Evolutionary conservation across 1,140 invertebrate species (phyloP), one percentile per base, ranked within the genome.

Genomic region (Chymomyza costata): DNA sequence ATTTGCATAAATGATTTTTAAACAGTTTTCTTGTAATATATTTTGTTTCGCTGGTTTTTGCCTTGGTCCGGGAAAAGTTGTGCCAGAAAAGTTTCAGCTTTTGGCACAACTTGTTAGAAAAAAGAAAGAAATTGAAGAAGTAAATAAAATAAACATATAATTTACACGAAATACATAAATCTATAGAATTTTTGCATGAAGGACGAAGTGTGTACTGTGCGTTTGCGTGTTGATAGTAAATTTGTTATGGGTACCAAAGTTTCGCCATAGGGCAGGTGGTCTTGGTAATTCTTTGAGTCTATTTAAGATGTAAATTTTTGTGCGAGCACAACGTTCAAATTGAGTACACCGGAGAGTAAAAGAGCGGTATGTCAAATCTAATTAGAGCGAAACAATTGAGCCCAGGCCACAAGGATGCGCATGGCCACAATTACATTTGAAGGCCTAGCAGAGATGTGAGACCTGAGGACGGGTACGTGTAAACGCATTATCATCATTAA

Each of bases 401-500:
- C 8, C 21, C 8, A 25, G 8, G 21, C 21, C 21, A 5, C 21
- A 25, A 8, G 3, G 21, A 3, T 25, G 21, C n/a, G 21, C 21
- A 3, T 8, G 21, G 21, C 21, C 3, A 25, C n/a, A n/a, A n/a
- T n/a, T n/a, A n/a, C n/a, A n/a, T n/a, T n/a, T n/a, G n/a, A n/a
- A n/a, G n/a, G n/a, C n/a, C n/a, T n/a, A n/a, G n/a, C n/a, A n/a
- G n/a, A n/a, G n/a, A n/a, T n/a, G n/a, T 25, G 8, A 11, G 32
- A 5, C 7, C 13, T 43, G 18, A 34, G 39, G 46, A 31, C 35
- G 37, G 47, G 48, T 39, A 49, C 40, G 40, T 43, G 61, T 74
- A 76, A 76, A 49, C 48, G 52, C 56, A 70, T 74, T 78, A 78
- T 71, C 66, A 70, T 65, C 57, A 71, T 78, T 71, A 80, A 66